These are phyloP conservation scores for Apamea epomidion DNA, from an alignment of 2,888 invertebrate species.

Conservation along the genomic window DNA sequence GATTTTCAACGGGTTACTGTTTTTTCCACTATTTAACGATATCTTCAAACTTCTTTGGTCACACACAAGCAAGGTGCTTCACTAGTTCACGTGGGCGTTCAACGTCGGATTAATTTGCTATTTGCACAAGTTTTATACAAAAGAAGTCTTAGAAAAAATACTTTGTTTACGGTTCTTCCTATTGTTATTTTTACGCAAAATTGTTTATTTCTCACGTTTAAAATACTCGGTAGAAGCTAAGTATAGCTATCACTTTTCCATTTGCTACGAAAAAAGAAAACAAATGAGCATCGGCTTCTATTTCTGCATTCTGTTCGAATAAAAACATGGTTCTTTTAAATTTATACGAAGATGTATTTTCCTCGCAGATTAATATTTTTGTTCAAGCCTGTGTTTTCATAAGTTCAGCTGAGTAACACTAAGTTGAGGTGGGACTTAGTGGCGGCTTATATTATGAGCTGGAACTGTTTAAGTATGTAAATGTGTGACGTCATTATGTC, in stretches of 20 bases:
- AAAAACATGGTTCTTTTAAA: slow-evolving; percentile 23
- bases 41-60: not conserved
- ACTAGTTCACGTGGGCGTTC: too few species aligned
- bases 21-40: not conserved
- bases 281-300: slow-evolving; percentile 3
- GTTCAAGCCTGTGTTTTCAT: slow-evolving; percentile 16
- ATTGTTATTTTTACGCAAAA: not conserved
- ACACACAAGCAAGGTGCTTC: not conserved
- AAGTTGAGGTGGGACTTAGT: slow-evolving; percentile 23
- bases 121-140: not conserved
- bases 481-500: slow-evolving; percentile 63
- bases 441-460: slow-evolving; percentile 39
- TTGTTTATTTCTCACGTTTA: not conserved
- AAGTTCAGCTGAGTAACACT: slow-evolving; percentile 13
- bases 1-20: not conserved
- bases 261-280: slow-evolving; percentile 18
- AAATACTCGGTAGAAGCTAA: slow-evolving; percentile 7
- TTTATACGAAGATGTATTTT: slow-evolving; percentile 9
- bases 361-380: slow-evolving; percentile 30
- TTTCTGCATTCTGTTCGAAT: slow-evolving; percentile 25
- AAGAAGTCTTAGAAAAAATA: not conserved
- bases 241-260: slow-evolving; percentile 6
- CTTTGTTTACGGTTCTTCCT: not conserved
- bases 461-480: slow-evolving; percentile 57
- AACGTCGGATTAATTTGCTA: not conserved